These are phyloP conservation scores for Saccopteryx leptura DNA, from an alignment of 2,113 vertebrate genomes.

Conservation along the genomic window DNA sequence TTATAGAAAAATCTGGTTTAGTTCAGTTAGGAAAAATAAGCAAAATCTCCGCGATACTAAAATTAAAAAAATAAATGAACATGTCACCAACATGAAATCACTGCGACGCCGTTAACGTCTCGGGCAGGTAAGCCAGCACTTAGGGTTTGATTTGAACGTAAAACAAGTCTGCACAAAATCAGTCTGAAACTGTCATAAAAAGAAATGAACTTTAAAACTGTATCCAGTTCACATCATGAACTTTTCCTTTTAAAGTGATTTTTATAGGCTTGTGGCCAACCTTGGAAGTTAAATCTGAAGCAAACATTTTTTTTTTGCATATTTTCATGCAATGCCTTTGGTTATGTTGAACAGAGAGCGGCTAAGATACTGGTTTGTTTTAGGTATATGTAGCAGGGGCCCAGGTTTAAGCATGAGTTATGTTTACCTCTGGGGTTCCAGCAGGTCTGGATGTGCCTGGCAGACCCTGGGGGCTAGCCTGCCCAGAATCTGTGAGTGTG, in stretches of 20 bases:
- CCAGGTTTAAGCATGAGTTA: background rate
- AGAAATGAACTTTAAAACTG: constrained; percentile 81
- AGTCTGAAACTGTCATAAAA: constrained; percentile 83
- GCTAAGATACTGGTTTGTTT: constrained; percentile 73
- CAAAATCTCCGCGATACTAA: background rate
- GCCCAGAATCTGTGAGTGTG: constrained; percentile 29
- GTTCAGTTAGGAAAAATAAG: constrained; percentile 42
- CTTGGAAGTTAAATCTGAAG: constrained; percentile 75
- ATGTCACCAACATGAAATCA: background rate
- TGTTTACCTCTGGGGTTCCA: constrained; percentile 48
- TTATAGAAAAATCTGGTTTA: background rate
- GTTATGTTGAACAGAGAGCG: constrained; percentile 78
- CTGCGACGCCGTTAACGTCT: background rate
- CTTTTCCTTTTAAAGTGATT: constrained; percentile 75
- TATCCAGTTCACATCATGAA: constrained; percentile 72
- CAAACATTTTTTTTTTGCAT: constrained; percentile 75
- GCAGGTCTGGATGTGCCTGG: constrained; percentile 47
- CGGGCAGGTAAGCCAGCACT: background rate
- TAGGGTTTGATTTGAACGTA: constrained; percentile 32
- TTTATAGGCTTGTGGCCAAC: constrained; percentile 79
- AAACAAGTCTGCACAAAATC: constrained; percentile 78
- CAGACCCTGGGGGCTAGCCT: constrained; percentile 53
- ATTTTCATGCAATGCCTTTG: constrained; percentile 77
- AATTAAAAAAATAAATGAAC: background rate
- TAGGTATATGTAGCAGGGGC: background rate